These are phyloP conservation scores for Heterodera carotae DNA, from an alignment of 1,140 invertebrate genomes.

Conservation along the genomic window DNA sequence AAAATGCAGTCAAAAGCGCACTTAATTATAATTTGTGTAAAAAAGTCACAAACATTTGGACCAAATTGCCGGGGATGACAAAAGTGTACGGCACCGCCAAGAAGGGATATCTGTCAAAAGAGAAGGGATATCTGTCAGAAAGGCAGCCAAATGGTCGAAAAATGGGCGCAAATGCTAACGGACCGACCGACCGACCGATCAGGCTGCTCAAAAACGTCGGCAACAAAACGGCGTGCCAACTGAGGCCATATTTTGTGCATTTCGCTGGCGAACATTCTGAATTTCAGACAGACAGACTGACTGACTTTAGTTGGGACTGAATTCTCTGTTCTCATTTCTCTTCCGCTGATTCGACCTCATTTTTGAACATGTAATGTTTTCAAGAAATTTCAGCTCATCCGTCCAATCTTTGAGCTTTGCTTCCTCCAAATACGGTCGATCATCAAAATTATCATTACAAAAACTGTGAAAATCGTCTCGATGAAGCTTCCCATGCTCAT, in stretches of 20 bases:
- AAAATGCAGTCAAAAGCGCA: not conserved
- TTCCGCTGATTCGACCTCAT: conserved; percentile 10
- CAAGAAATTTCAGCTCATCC: conserved; percentile 19
- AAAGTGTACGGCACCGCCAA: conserved; percentile 85
- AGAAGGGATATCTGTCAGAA: not conserved
- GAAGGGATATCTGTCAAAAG: conserved; percentile 73
- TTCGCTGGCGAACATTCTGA: conserved; percentile 64
- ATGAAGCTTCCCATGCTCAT: not conserved
- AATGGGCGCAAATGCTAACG: not conserved
- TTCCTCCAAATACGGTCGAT: conserved; percentile 37
- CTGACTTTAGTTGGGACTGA: too few species aligned
- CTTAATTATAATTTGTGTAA: too few species aligned
- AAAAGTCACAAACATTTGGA: conserved; percentile 69
- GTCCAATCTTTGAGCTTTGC: conserved; percentile 39
- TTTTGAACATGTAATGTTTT: conserved; percentile 28
- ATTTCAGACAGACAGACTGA: not conserved
- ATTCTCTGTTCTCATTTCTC: not conserved
- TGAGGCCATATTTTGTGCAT: conserved; percentile 77
- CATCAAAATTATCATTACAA: conserved; percentile 42
- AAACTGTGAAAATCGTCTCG: conserved; percentile 28
- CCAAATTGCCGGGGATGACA: conserved; percentile 86
- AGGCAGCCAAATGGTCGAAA: too few species aligned
- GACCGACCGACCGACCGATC: conserved; percentile 6
- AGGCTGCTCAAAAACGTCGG: conserved; percentile 76
- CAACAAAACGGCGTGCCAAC: conserved; percentile 73